Evolutionary conservation across 2,797 vertebrate genomes (phyloP), one percentile per base, ranked within the genome.

Genomic region (Microcaecilia unicolor): DNA sequence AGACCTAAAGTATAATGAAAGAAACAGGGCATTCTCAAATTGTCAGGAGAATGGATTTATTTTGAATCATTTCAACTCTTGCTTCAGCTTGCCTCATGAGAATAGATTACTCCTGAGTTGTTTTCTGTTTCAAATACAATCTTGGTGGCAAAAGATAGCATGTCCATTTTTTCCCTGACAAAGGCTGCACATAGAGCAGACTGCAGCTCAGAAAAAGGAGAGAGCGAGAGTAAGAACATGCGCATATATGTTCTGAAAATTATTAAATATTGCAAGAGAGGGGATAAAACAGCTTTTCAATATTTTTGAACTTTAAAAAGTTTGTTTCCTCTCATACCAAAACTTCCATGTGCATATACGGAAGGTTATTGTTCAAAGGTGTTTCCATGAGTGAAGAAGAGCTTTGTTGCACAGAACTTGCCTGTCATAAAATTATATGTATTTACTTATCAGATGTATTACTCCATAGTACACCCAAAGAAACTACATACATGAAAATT

Each of bases 91-190:
- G 34, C 4, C 16, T 57, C 19, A 26, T 38, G 44, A 24, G 33
- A 42, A 25, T 41, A 22, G 32, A 29, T 51, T 27, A 28, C 28
- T 3, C 37, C 24, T 7, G 33, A 47, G 41, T 22, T 15, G 24
- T 47, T 44, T 36, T 39, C 50, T 30, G 9, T 18, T 54, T 45
- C 25, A 39, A 40, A 47, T 47, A 47, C 44, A 28, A 34, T 40
- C 26, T 12, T 15, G 31, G 31, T 21, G 36, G 25, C 25, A 21
- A 44, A n/a, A 17, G 14, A 33, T 33, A 21, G 24, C 34, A 32
- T 34, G 26, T 44, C 20, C 9, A 29, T 40, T 38, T 38, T 39
- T 24, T 31, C 39, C 18, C 21, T 39, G 30, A 39, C 43, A 46
- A 34, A 33, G 31, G 39, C 31, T 31, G 37, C 40, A 40, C 40